phyloP scores from a whole-genome alignment of 2,888 invertebrate species.

The Xanthia togata region DNA sequence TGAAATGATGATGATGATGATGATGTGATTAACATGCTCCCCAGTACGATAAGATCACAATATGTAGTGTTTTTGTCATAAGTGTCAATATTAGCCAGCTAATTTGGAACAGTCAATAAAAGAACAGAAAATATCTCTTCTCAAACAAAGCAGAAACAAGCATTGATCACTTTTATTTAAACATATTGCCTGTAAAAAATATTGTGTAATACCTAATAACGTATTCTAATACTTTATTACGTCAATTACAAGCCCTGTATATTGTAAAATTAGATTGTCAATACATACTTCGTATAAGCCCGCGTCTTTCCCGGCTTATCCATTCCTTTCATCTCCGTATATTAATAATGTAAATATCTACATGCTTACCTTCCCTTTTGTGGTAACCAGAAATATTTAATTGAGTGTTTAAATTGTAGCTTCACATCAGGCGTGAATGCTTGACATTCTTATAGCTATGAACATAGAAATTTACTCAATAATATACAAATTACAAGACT shows the following conservation, averaged over 20 bases:
- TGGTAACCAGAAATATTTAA: conserved; percentile 63
- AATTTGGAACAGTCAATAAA: not conserved
- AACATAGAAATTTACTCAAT: too few species aligned
- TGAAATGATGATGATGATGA: too few species aligned
- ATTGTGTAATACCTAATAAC: not conserved
- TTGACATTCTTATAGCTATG: conserved; percentile 40
- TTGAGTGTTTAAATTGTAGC: conserved; percentile 51
- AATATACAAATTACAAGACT: too few species aligned
- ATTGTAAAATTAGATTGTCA: conserved; percentile 45
- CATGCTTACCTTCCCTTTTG: conserved; percentile 48
- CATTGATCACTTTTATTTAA: not conserved
- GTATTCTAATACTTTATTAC: conserved; percentile 13
- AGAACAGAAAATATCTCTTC: not conserved
- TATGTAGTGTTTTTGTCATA: not conserved
- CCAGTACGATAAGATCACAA: not conserved
- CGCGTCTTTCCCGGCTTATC: conserved; percentile 31
- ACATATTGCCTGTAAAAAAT: conserved; percentile 13
- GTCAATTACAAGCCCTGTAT: conserved; percentile 33
- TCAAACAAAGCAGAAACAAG: not conserved
- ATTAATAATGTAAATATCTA: conserved; percentile 58
- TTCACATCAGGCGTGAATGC: conserved; percentile 19
- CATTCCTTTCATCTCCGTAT: conserved; percentile 49
- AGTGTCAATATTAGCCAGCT: too few species aligned
- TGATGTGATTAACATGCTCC: not conserved
- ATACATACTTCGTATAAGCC: not conserved